Conservation (phyloP, 2,888 invertebrate species). For the Trichacis sp. region DNA sequence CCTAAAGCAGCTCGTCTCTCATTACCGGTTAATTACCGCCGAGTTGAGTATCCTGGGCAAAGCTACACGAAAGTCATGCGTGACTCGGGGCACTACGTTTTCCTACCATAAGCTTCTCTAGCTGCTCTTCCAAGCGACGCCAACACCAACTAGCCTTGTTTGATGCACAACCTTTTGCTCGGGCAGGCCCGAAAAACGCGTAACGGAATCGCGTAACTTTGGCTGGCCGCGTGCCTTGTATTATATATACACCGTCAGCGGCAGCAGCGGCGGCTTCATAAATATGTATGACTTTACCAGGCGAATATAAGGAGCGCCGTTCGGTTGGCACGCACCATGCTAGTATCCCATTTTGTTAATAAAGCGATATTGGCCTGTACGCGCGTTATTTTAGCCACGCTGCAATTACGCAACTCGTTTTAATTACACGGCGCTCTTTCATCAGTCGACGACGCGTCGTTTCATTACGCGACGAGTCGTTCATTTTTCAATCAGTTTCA, state of each 20-base stretch:
- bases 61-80: conserved; percentile 49
- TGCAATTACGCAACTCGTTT: conserved; percentile 55
- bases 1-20: conserved; percentile 54
- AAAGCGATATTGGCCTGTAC: conserved; percentile 58
- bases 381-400: conserved; percentile 27
- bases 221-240: no score
- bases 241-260: no score
- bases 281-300: conserved; percentile 64
- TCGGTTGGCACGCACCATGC: conserved; percentile 68
- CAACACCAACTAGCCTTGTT: no score
- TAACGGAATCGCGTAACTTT: no score
- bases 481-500: conserved; percentile 1
- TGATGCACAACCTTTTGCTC: no score
- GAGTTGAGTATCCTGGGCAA: conserved; percentile 45
- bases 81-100: conserved; percentile 54
- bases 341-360: conserved; percentile 67
- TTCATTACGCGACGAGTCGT: background rate
- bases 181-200: no score
- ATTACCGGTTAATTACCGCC: conserved; percentile 61
- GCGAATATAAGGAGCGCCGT: conserved; percentile 34
- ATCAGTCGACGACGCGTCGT: conserved; percentile 1
- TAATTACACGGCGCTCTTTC: conserved; percentile 51
- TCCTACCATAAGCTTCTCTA: no score
- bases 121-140: no score
- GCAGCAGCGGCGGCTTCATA: conserved; percentile 49